Percentiles rank a stretch among this genome's conserved stretches.
Conservation (phyloP, 1,140 invertebrate genomes). For the Drosophila pseudoobscura region DNA sequence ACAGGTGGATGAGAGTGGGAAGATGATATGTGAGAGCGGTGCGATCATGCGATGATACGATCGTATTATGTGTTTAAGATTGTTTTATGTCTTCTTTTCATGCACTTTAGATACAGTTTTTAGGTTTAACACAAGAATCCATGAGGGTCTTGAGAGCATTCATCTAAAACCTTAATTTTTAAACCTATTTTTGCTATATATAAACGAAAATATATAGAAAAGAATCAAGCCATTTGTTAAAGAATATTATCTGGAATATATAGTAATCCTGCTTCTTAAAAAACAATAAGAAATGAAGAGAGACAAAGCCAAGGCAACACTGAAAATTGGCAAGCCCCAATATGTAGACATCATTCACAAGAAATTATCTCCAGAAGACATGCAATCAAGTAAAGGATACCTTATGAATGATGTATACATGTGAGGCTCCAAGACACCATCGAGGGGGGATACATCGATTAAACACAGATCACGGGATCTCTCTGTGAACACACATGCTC, state of each 20-base stretch:
- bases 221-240: not conserved
- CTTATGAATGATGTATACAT: conserved; percentile 34
- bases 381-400: not conserved
- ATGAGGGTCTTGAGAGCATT: too few relatives aligned
- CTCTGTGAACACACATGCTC: conserved; percentile 71
- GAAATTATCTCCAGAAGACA: conserved; percentile 15
- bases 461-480: not conserved
- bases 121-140: too few relatives aligned
- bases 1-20: not conserved
- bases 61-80: too few relatives aligned
- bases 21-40: not conserved
- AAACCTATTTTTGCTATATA: not conserved
- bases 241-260: too few relatives aligned
- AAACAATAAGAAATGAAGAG: too few relatives aligned
- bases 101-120: too few relatives aligned
- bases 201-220: not conserved
- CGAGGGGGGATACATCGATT: conserved; percentile 35
- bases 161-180: not conserved
- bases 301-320: conserved; percentile 24
- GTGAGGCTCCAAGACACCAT: conserved; percentile 21
- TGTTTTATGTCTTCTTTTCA: too few relatives aligned
- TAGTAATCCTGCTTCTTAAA: not conserved
- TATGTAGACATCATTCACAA: conserved; percentile 40
- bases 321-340: conserved; percentile 10
- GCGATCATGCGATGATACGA: too few relatives aligned